A percentile compares a stretch with the other conserved stretches of the same genome.
Evolutionary conservation across 2,888 invertebrate species (phyloP).

Genomic region (Lysandra bellargus): DNA sequence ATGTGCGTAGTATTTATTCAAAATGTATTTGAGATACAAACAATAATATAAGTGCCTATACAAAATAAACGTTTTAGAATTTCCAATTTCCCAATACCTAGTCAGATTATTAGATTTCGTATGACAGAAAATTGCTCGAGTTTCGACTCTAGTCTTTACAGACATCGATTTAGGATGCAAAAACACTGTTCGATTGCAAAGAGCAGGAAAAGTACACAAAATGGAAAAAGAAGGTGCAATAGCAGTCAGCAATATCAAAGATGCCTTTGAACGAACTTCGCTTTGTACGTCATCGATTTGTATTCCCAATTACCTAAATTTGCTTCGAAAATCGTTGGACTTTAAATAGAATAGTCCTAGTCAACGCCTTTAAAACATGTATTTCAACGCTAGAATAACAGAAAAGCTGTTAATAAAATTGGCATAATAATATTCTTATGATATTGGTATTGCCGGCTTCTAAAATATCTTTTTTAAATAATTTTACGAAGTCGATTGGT

Average conservation of each 20-base stretch:
- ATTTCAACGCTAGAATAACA: too few relatives aligned
- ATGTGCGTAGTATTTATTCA: neutral
- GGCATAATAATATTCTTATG: too few relatives aligned
- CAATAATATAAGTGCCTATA: neutral
- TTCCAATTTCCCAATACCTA: too few relatives aligned
- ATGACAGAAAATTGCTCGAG: neutral
- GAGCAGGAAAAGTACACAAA: conserved; percentile 8
- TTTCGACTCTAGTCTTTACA: neutral
- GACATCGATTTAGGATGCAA: neutral
- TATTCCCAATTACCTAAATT: conserved; percentile 8
- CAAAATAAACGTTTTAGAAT: too few relatives aligned
- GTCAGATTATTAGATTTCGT: neutral
- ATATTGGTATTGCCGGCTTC: too few relatives aligned
- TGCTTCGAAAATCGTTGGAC: neutral
- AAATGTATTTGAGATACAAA: too few relatives aligned
- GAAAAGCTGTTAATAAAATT: too few relatives aligned
- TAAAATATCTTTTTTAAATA: too few relatives aligned
- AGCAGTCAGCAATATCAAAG: conserved; percentile 4
- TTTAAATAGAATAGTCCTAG: neutral
- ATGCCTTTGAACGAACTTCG: conserved; percentile 10
- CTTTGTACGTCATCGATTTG: conserved; percentile 12
- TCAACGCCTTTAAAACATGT: neutral
- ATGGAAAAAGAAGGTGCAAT: conserved; percentile 9
- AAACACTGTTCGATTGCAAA: neutral
- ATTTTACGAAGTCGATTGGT: too few relatives aligned